These are phyloP conservation scores for Dicyrtomina minuta DNA, from an alignment of 2,888 invertebrate species.

Conservation along the genomic window DNA sequence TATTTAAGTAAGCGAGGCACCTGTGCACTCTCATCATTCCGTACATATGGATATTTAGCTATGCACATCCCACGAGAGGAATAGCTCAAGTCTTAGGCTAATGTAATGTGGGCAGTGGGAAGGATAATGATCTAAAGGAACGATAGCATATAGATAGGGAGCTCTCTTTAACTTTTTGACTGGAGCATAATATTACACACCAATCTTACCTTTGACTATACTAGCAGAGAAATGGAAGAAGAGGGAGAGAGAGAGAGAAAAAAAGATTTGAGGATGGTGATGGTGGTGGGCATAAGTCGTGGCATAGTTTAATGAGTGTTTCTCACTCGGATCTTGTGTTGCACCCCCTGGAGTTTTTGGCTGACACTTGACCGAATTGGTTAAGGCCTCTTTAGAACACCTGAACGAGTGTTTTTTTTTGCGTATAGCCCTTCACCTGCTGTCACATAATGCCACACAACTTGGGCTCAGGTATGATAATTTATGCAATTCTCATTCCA, in stretches of 20 bases:
- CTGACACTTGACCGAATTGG: slow-evolving; percentile 54
- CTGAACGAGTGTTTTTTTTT: slow-evolving; percentile 49
- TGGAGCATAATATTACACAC: slow-evolving; percentile 26
- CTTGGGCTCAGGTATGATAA: slow-evolving; percentile 48
- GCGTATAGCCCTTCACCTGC: slow-evolving; percentile 45
- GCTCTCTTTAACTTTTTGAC: slow-evolving; percentile 20
- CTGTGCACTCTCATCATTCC: neutral
- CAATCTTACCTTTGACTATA: too few relatives aligned
- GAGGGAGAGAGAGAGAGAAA: neutral
- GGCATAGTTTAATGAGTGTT: slow-evolving; percentile 52
- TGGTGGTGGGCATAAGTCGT: slow-evolving; percentile 35
- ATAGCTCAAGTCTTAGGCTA: slow-evolving; percentile 12
- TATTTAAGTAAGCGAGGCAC: too few relatives aligned
- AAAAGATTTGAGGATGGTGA: neutral
- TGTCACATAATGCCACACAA: slow-evolving; percentile 53
- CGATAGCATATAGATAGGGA: slow-evolving; percentile 19
- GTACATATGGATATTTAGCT: neutral
- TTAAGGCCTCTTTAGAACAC: slow-evolving; percentile 53
- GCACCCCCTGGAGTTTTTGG: slow-evolving; percentile 52
- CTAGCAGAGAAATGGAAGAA: neutral
- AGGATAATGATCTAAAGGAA: slow-evolving; percentile 37
- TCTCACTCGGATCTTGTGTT: slow-evolving; percentile 50
- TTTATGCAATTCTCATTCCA: slow-evolving; percentile 53
- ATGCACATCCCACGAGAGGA: too few relatives aligned
- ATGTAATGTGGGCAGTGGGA: slow-evolving; percentile 14